phyloP scores from a whole-genome alignment of 64 coral and sea anemone species.

The Cladopsammia gracilis region DNA sequence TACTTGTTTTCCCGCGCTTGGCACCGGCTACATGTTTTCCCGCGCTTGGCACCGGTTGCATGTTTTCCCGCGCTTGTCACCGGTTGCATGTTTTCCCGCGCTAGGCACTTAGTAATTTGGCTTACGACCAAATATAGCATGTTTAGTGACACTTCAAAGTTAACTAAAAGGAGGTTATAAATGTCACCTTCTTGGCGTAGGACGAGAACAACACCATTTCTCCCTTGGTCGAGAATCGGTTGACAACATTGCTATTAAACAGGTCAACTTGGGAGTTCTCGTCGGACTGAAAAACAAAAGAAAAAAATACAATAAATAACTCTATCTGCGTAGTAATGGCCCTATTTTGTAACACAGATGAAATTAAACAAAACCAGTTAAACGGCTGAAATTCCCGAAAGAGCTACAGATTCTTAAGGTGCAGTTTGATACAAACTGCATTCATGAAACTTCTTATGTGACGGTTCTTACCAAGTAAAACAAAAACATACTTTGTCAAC shows the following conservation, averaged over 20 bases:
- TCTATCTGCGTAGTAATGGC: background rate
- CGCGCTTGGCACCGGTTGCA: too few species aligned
- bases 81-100: too few species aligned
- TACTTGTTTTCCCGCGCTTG: too few species aligned
- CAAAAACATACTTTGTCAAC: too few species aligned
- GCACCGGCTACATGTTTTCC: background rate
- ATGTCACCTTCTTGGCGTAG: slow-evolving; percentile 66
- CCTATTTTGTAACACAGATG: background rate
- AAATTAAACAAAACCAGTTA: too few species aligned
- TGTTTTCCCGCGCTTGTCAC: too few species aligned
- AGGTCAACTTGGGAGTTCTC: slow-evolving; percentile 49
- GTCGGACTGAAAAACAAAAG: slow-evolving; percentile 30
- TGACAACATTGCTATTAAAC: slow-evolving; percentile 53
- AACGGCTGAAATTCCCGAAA: too few species aligned
- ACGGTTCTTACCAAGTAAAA: too few species aligned
- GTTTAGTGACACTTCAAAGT: background rate
- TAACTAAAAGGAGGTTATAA: background rate
- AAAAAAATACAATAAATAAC: background rate
- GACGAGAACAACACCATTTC: slow-evolving; percentile 71
- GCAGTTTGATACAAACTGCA: too few species aligned
- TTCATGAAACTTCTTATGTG: too few species aligned
- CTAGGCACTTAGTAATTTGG: too few species aligned
- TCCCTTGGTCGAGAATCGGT: slow-evolving; percentile 24
- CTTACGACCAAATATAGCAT: background rate
- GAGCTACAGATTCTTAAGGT: too few species aligned